These are phyloP conservation scores for Leptinotarsa texana DNA, from an alignment of 1,140 invertebrate genomes.

Conservation along the genomic window DNA sequence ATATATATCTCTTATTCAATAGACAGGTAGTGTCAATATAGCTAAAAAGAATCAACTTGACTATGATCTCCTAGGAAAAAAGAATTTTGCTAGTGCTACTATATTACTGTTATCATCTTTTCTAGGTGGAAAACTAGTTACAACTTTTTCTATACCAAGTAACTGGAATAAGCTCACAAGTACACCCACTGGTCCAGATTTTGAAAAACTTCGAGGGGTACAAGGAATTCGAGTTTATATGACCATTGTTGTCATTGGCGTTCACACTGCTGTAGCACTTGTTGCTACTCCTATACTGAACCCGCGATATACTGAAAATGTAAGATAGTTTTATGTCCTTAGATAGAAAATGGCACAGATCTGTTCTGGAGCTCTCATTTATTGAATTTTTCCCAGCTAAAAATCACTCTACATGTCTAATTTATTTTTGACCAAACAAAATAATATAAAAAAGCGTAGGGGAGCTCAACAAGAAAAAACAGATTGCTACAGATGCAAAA, in stretches of 20 bases:
- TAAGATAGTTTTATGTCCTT: conserved; percentile 16
- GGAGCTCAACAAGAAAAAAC: not conserved
- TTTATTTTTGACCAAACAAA: too few species aligned
- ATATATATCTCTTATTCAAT: too few species aligned
- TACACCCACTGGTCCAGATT: conserved; percentile 28
- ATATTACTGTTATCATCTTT: not conserved
- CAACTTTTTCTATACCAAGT: conserved; percentile 41
- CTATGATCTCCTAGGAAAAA: too few species aligned
- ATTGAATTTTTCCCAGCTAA: too few species aligned
- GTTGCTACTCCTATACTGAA: conserved; percentile 38
- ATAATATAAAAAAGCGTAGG: not conserved
- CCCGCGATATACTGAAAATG: conserved; percentile 38
- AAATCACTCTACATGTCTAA: too few species aligned
- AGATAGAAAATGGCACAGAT: too few species aligned
- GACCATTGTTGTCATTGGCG: conserved; percentile 39
- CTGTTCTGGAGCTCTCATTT: too few species aligned
- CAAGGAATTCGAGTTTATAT: conserved; percentile 45
- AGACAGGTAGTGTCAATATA: too few species aligned
- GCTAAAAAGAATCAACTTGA: too few species aligned
- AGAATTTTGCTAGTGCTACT: too few species aligned
- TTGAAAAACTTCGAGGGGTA: conserved; percentile 33
- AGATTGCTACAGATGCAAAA: too few species aligned
- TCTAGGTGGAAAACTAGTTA: conserved; percentile 37
- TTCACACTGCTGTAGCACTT: conserved; percentile 36
- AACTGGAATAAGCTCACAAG: conserved; percentile 40